Base-by-base conservation (phyloP, 1,140 invertebrate species). In the Drosophila sturtevanti region DNA sequence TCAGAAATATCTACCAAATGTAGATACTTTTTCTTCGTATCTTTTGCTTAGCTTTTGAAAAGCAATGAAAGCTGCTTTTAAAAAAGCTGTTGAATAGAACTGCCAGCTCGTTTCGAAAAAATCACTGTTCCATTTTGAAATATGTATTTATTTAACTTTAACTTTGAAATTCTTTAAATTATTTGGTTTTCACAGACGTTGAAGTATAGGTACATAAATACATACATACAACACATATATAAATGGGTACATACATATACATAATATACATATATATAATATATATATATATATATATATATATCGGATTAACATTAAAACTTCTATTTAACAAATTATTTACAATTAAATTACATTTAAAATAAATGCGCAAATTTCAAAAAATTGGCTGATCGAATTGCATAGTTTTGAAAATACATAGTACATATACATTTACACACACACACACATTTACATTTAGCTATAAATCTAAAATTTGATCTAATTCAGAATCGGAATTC, bases 161-260 rank as follows among this genome's bases (percentile, higher is more conserved):
- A 76, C 63, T 55, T 63, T 68, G 38, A 76, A 76, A 81, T 79
- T 73, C 68, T 77, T 75, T 70, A 60, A 67, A 68, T 77, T 66
- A 65, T 76, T 72, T 87, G 63, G 62, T 82, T 82, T 79, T 89
- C 84, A 89, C 82, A 87, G 82, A 89, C 79, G 76, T 64, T 84
- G 64, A 87, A 73, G 63, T 35, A 56, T 66, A 59, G 16, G 16
- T 27, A 58, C 31, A 55, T 31, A 62, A 21, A 60, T 61, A 72
- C 37, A 72, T 61, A 73, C 61, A 62, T 74, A 71, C 65, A 73
- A 66, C 69, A 82, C 63, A 82, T 31, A 59, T 82, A 60, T 67
- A 77, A 48, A 41, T 63, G 22, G 24, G 27, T 35, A 24, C 10
- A 35, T 67, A 66, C 54, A n/a, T n/a, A n/a, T n/a, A n/a, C n/a